These are phyloP conservation scores for Nymphalis io DNA, from an alignment of 1,140 invertebrate species.

Conservation along the genomic window DNA sequence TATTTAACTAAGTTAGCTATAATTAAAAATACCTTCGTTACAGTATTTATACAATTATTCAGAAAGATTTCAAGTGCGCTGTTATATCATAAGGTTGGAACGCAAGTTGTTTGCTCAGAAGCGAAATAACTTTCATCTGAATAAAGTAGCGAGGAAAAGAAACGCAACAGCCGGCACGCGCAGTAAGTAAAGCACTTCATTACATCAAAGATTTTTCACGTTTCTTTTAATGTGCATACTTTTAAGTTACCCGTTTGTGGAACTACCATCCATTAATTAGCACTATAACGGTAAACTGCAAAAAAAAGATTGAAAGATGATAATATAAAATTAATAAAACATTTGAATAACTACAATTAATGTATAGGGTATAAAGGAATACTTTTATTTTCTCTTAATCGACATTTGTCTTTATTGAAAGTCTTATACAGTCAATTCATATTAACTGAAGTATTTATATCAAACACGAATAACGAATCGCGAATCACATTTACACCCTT, in stretches of 20 bases:
- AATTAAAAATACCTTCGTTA: too few relatives aligned
- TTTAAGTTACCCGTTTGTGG: neutral
- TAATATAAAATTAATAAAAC: too few relatives aligned
- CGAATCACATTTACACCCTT: slow-evolving; percentile 8
- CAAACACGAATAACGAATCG: neutral
- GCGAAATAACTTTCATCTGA: neutral
- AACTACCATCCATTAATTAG: neutral
- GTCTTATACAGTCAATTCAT: too few relatives aligned
- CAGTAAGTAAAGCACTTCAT: neutral
- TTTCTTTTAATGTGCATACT: neutral
- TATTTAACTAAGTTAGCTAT: too few relatives aligned
- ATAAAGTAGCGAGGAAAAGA: neutral
- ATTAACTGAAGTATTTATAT: neutral
- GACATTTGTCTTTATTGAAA: too few relatives aligned
- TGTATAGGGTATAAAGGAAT: too few relatives aligned
- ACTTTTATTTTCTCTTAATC: too few relatives aligned
- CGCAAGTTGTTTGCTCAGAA: neutral
- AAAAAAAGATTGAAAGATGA: too few relatives aligned
- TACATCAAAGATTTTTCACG: neutral
- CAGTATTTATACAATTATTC: neutral
- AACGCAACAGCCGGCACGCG: slow-evolving; percentile 2
- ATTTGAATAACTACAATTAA: too few relatives aligned
- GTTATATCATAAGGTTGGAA: neutral
- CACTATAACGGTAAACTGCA: too few relatives aligned
- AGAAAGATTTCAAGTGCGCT: neutral